A percentile compares a stretch with the other conserved stretches of the same genome.
These are phyloP conservation scores for Drosophila monieri DNA, from an alignment of 2,888 invertebrate species.

Conservation along the genomic window DNA sequence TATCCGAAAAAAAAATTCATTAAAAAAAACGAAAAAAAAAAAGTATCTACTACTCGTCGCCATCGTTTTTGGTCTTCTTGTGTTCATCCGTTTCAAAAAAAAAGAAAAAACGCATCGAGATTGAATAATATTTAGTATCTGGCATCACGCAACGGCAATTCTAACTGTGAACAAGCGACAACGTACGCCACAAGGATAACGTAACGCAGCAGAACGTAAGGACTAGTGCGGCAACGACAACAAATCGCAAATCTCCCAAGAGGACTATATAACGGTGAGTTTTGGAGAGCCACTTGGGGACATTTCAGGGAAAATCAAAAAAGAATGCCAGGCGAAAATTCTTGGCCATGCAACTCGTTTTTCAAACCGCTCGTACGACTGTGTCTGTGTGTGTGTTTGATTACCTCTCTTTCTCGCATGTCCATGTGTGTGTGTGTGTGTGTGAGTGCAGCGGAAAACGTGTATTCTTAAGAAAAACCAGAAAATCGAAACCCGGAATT, in stretches of 20 bases:
- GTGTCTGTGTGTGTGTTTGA: constrained; percentile 11
- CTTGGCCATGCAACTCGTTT: constrained; percentile 64
- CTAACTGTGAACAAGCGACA: constrained; percentile 15
- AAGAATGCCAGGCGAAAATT: constrained; percentile 57
- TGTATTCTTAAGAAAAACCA: constrained; percentile 77
- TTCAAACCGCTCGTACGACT: background rate
- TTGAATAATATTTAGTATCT: constrained; percentile 9
- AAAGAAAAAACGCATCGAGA: constrained; percentile 3
- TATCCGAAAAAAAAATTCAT: constrained; percentile 18
- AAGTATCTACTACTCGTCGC: constrained; percentile 30
- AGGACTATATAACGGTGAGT: constrained; percentile 43
- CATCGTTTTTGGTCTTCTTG: constrained; percentile 23
- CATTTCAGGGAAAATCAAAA: constrained; percentile 8
- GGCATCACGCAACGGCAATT: constrained; percentile 21
- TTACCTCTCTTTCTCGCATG: constrained; percentile 22
- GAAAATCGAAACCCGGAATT: constrained; percentile 82
- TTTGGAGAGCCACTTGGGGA: constrained; percentile 1
- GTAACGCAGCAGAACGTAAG: constrained; percentile 7
- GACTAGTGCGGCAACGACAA: constrained; percentile 15
- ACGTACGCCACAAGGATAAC: constrained; percentile 5
- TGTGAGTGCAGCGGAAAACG: constrained; percentile 69
- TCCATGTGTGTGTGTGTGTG: constrained; percentile 26
- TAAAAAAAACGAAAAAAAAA: constrained; percentile 5
- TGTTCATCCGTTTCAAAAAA: constrained; percentile 4
- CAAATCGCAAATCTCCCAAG: constrained; percentile 24